phyloP scores from a whole-genome alignment of 2,797 vertebrate genomes.

The Rhinophrynus dorsalis region DNA sequence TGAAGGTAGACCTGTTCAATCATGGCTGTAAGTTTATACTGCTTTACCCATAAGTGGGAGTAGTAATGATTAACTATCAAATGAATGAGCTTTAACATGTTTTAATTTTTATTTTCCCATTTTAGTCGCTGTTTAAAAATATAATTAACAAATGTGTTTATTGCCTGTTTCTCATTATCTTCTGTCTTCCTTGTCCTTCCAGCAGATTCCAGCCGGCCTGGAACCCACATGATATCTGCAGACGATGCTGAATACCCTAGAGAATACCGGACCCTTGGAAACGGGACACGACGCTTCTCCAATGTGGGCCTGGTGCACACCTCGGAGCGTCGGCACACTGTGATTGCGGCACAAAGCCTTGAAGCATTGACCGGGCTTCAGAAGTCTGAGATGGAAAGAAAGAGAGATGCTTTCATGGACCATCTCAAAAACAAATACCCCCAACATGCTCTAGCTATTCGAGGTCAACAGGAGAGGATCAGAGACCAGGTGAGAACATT shows the following conservation, averaged over 20 bases:
- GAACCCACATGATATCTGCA: constrained; percentile 95
- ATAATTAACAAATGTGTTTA: too few species aligned
- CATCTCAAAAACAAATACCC: constrained; percentile 98
- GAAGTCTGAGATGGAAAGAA: constrained; percentile 94
- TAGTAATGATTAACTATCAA: too few species aligned
- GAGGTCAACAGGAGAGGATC: constrained; percentile 81
- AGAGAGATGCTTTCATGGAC: constrained; percentile 95
- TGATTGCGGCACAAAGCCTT: constrained; percentile 94
- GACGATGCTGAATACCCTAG: constrained; percentile 95
- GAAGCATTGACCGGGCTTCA: constrained; percentile 94
- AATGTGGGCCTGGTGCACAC: constrained; percentile 97
- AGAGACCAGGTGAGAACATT: constrained; percentile 84
- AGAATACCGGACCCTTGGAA: constrained; percentile 91
- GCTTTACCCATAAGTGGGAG: too few species aligned
- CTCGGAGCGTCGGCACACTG: constrained; percentile 93
- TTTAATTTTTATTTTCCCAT: too few species aligned
- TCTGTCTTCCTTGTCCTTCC: background rate
- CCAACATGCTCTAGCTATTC: constrained; percentile 84
- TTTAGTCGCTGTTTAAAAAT: too few species aligned
- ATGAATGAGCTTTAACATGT: too few species aligned
- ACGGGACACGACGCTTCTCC: constrained; percentile 93
- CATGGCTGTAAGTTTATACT: too few species aligned
- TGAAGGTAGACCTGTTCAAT: too few species aligned
- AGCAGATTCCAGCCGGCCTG: constrained; percentile 89
- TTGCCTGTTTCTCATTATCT: constrained; percentile 15